Percentiles rank a stretch among this genome's conserved stretches.
phyloP scores from a whole-genome alignment of 2,888 invertebrate genomes.

The Microctonus brassicae region DNA sequence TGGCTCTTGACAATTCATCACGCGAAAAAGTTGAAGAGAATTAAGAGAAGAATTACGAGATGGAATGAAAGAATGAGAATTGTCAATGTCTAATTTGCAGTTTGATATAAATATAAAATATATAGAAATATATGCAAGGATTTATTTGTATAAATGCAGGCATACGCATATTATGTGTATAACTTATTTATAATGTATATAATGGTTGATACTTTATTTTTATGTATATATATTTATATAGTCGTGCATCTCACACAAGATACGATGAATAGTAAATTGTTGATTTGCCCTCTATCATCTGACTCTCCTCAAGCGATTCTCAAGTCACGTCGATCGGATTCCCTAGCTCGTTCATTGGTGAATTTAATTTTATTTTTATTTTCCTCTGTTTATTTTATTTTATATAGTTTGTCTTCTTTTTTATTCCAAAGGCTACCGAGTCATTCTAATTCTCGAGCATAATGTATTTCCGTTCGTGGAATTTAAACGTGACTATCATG shows the following conservation, averaged over 20 bases:
- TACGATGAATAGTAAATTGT: constrained; percentile 43
- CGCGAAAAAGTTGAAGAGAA: constrained; percentile 29
- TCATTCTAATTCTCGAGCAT: constrained; percentile 46
- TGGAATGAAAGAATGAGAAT: neutral
- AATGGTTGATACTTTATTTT: neutral
- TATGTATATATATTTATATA: constrained; percentile 23
- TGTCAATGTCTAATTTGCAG: no score
- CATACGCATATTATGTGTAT: neutral
- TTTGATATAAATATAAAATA: no score
- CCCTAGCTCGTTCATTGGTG: constrained; percentile 14
- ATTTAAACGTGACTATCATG: constrained; percentile 43
- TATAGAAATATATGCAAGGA: neutral
- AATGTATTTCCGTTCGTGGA: constrained; percentile 43
- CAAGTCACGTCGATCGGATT: constrained; percentile 47
- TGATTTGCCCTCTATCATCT: constrained; percentile 22
- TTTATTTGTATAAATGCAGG: no score
- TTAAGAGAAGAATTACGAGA: neutral
- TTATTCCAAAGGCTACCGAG: neutral
- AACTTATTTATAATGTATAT: neutral
- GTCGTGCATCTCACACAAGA: constrained; percentile 36
- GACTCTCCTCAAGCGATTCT: constrained; percentile 11
- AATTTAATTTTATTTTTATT: neutral
- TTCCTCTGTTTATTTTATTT: neutral
- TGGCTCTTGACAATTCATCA: constrained; percentile 47
- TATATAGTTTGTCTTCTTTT: neutral